Conservation (phyloP, 2,113 vertebrate species). For the Rhea americana region DNA sequence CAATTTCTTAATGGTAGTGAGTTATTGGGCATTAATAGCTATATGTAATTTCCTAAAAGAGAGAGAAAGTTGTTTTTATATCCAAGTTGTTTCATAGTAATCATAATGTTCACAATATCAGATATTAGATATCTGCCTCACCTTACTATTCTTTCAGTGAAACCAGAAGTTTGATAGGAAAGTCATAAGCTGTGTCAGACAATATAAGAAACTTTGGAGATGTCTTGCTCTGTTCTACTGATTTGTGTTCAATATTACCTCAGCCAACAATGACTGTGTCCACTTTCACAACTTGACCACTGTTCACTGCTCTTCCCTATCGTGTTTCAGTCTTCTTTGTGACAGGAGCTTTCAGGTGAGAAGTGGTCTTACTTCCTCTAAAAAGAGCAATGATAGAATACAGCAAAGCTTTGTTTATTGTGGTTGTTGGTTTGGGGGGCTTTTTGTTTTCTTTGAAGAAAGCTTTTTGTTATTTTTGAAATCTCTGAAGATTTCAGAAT, state of each 20-base stretch:
- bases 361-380: neutral
- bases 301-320: neutral
- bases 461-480: neutral
- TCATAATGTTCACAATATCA: neutral
- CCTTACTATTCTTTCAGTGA: neutral
- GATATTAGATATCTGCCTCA: neutral
- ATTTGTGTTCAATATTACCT: neutral
- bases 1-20: neutral
- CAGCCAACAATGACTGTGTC: neutral
- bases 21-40: neutral
- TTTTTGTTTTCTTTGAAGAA: neutral
- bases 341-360: neutral
- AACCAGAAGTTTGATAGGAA: neutral
- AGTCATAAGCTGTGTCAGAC: neutral
- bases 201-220: neutral
- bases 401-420: neutral
- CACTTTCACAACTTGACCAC: neutral
- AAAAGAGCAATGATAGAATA: neutral
- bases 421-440: neutral
- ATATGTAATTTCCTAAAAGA: neutral
- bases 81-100: neutral
- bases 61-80: neutral
- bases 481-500: neutral
- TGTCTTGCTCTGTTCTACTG: neutral
- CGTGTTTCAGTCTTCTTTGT: neutral